Percentiles rank a stretch among this genome's conserved stretches.
phyloP scores from a whole-genome alignment of 92 coral and sea anemone genomes.

The Desmophyllum pertusum region DNA sequence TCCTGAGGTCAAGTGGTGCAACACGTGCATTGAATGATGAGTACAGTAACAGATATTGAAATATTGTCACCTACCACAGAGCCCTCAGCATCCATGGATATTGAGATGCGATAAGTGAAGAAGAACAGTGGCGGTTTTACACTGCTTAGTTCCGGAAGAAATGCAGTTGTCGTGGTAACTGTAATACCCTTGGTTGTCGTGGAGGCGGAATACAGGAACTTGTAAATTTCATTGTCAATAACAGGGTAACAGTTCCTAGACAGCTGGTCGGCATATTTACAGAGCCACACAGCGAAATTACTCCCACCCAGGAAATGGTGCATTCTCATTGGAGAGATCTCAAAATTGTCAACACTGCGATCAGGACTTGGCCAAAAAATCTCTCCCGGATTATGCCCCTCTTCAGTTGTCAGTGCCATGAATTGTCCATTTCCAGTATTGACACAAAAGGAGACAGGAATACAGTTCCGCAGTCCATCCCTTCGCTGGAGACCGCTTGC shows the following conservation, averaged over 20 bases:
- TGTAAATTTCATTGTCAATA: conserved; percentile 83
- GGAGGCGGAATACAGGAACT: conserved; percentile 71
- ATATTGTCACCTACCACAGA: conserved; percentile 70
- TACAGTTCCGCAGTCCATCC: conserved; percentile 82
- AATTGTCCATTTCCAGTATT: conserved; percentile 95
- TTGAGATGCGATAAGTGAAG: conserved; percentile 95
- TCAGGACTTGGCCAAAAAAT: conserved; percentile 95
- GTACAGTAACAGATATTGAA: neutral
- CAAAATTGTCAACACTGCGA: conserved; percentile 64
- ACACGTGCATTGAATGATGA: neutral
- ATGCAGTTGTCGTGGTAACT: conserved; percentile 88
- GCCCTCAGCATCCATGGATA: conserved; percentile 80
- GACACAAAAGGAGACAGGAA: conserved; percentile 86
- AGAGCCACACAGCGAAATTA: conserved; percentile 81
- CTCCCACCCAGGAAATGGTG: conserved; percentile 84
- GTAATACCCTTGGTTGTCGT: conserved; percentile 75
- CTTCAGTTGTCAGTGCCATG: conserved; percentile 87
- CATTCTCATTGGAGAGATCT: conserved; percentile 65
- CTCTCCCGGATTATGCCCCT: conserved; percentile 85
- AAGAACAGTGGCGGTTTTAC: conserved; percentile 93
- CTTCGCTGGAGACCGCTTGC: conserved; percentile 77
- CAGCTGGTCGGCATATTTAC: conserved; percentile 76
- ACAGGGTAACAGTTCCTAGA: conserved; percentile 78
- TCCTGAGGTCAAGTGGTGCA: no score
- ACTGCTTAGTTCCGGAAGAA: conserved; percentile 92